phyloP scores from a whole-genome alignment of 2,113 vertebrate genomes.

The Pholis gunnellus region DNA sequence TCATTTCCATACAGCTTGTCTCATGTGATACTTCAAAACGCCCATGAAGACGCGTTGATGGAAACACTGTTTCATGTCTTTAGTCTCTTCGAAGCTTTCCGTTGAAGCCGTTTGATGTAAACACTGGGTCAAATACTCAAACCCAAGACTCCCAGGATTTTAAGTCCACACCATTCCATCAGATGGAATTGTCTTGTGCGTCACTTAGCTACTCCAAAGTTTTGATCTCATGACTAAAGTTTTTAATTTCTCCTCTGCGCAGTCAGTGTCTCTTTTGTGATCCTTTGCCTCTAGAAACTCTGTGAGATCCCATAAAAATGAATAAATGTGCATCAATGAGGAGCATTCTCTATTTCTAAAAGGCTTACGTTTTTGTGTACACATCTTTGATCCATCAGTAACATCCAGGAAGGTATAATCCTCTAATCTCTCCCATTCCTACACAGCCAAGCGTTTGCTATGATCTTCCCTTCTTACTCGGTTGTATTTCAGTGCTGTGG shows the following conservation, averaged over 20 bases:
- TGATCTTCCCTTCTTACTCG: slow-evolving; percentile 51
- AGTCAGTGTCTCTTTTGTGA: slow-evolving; percentile 12
- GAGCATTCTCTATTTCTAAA: slow-evolving; percentile 31
- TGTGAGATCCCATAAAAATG: slow-evolving; percentile 35
- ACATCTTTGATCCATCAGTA: slow-evolving; percentile 62
- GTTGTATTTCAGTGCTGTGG: slow-evolving; percentile 38
- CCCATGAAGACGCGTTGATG: no score
- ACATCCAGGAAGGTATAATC: slow-evolving; percentile 64
- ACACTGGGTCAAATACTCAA: background rate
- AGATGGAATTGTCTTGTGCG: background rate
- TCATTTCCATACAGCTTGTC: background rate
- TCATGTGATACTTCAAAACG: no score
- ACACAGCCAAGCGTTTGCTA: slow-evolving; percentile 53
- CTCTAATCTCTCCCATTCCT: slow-evolving; percentile 58
- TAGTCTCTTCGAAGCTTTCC: background rate
- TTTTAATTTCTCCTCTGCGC: background rate
- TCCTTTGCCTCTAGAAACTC: slow-evolving; percentile 1
- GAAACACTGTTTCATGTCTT: background rate
- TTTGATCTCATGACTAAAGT: background rate
- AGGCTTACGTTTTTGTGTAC: slow-evolving; percentile 47
- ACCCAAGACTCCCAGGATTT: background rate
- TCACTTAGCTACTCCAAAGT: background rate
- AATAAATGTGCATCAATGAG: slow-evolving; percentile 23
- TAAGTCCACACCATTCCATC: background rate
- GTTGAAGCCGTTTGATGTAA: background rate